Base-by-base conservation (phyloP, 1,140 invertebrate genomes). In the Chironomus tepperi region DNA sequence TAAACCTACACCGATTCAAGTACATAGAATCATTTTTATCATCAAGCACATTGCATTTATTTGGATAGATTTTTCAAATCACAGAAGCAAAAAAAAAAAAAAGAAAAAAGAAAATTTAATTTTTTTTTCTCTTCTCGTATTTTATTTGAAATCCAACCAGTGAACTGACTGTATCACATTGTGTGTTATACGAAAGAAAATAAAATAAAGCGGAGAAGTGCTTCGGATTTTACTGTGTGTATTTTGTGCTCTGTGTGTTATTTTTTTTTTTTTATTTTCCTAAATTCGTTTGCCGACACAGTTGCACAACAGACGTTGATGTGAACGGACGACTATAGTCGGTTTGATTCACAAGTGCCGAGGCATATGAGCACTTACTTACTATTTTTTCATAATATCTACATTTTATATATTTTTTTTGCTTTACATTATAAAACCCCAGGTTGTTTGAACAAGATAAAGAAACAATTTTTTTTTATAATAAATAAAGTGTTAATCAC, bases 261-360 rank as follows among this genome's bases (percentile, higher is more conserved):
- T n/a, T n/a, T n/a, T n/a, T 57, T 57, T 57, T 57, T 57, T 57
- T 19, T 70, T 70, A 18, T 21, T 70, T 70, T 70, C 65, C 65
- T 70, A 70, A 70, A 70, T 70, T 70, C 65, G 65, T 70, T 70
- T 70, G 65, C 65, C 65, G 65, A 70, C 65, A 70, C 16, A 19
- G 65, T 70, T 19, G 65, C 64, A 67, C 65, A 70, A 70, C 65
- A 70, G 65, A 70, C 16, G 3, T 70, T 70, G 15, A 16, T 18
- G 65, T 21, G 65, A 70, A 70, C 65, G 65, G 65, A 70, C 65
- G 65, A 16, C 6, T 70, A 57, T 57, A 57, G 47, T n/a, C 47
- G 47, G n/a, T 57, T 12, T n/a, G 5, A 57, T 15, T 15, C 47
- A 57, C 47, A 57, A 57, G 47, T 57, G 47, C 47, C 47, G 47